Evolutionary conservation across 2,113 vertebrate species (phyloP), one percentile per base, ranked within the genome.

Genomic region (Periophthalmodon schlosseri): DNA sequence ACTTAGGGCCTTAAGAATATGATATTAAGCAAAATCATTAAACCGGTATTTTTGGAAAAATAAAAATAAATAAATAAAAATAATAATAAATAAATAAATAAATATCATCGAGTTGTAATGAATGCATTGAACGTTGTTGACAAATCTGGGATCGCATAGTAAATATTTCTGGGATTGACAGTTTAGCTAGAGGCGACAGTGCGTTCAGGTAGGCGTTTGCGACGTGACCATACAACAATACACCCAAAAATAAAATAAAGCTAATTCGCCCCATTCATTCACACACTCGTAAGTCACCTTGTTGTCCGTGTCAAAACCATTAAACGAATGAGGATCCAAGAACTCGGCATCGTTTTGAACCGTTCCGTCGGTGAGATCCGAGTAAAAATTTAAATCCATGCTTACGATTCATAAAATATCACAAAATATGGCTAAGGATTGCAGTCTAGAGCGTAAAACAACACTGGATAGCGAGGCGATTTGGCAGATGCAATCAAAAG

Each of bases 341-440:
- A 94, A 93, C 83, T 93, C 90, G 36, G 90, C 90, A 56, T 90
- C 91, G 52, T 90, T 87, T 70, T 85, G 92, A n/a, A 88, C 91
- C 73, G 87, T 86, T 21, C 90, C 90, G 52, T 92, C 94, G 28
- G 93, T 91, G 52, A 94, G 84, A 84, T 94, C 93, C 20, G 94
- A 91, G 82, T 94, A 94, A 83, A 94, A 94, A 90, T 93, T 91
- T 56, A 94, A 90, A 83, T 94, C 94, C 94, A 94, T 94, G 28
- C 80, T 71, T 83, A 16, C 54, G 13, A 60, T 11, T 34, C 61
- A 63, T 34, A 63, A 63, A 63, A 33, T 18, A 28, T 8, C 28
- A 64, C 61, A 10, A 64, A 64, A 64, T 36, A 4, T 3, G 16
- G 16, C 28, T 10, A 36, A 36, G 4, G 63, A 21, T 39, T 10